Conservation (phyloP, 2,888 invertebrate species). For the Hymenopus coronatus region DNA sequence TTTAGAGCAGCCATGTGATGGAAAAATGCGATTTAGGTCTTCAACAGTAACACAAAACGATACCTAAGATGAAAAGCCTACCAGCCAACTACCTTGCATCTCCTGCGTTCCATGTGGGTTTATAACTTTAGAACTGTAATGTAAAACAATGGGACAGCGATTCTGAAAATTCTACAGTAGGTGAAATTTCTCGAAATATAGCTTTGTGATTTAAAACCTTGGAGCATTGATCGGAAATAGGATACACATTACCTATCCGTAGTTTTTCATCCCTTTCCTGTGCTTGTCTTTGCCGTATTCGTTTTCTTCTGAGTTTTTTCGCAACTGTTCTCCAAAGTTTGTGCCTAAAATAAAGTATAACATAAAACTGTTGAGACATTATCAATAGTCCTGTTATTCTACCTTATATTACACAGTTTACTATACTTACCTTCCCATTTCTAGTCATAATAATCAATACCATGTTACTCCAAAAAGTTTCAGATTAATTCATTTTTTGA, state of each 20-base stretch:
- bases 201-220: slow-evolving; percentile 9
- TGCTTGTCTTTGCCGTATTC: slow-evolving; percentile 60
- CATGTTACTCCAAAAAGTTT: no score
- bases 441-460: no score
- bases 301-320: slow-evolving; percentile 69
- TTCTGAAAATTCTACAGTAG: neutral
- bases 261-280: slow-evolving; percentile 53
- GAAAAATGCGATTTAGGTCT: no score
- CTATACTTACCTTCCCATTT: no score
- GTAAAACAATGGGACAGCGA: neutral
- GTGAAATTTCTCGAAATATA: neutral
- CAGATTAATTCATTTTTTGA: no score
- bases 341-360: slow-evolving; percentile 51
- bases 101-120: neutral
- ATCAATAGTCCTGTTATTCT: no score
- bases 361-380: no score
- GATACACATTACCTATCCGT: slow-evolving; percentile 44
- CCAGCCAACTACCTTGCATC: no score
- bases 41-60: no score
- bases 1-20: no score
- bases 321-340: slow-evolving; percentile 69
- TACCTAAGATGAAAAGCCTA: no score
- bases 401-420: no score
- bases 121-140: neutral
- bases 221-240: neutral